Conservation (phyloP, 2,888 invertebrate species). For the Dorcus hopei region DNA sequence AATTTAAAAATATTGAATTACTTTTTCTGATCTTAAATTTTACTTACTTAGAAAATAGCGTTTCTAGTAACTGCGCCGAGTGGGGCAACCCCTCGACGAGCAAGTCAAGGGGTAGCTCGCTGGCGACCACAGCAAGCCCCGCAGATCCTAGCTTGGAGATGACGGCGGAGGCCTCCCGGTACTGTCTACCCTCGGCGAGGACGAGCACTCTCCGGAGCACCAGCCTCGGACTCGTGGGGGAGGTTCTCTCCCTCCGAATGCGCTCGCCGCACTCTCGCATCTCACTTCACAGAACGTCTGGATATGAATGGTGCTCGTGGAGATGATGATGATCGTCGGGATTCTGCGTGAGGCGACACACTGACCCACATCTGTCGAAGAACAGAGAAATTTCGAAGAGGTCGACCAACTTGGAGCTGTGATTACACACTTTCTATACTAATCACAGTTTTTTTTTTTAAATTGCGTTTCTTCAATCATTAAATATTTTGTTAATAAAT, state of each 20-base stretch:
- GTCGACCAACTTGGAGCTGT: neutral
- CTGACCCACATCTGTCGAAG: constrained; percentile 35
- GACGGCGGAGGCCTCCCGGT: constrained; percentile 85
- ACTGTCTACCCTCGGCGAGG: constrained; percentile 83
- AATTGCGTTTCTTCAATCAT: too few species aligned
- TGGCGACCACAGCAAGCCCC: constrained; percentile 71
- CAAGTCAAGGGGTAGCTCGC: constrained; percentile 81
- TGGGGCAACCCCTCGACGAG: constrained; percentile 88
- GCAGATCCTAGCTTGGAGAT: constrained; percentile 76
- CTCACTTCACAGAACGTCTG: constrained; percentile 32
- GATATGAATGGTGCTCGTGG: constrained; percentile 31
- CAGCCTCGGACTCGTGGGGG: constrained; percentile 64
- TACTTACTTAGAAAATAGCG: constrained; percentile 68
- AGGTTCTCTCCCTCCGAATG: constrained; percentile 62
- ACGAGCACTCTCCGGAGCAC: constrained; percentile 70
- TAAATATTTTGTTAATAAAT: too few species aligned
- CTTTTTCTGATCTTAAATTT: neutral
- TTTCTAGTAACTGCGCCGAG: constrained; percentile 81
- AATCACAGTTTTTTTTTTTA: too few species aligned
- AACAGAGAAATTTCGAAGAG: constrained; percentile 12
- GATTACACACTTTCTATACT: too few species aligned
- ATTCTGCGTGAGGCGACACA: constrained; percentile 30
- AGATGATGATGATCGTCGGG: constrained; percentile 7
- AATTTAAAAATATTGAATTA: too few species aligned
- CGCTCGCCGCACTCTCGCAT: constrained; percentile 73